A percentile compares a stretch with the other conserved stretches of the same genome.
Conservation (phyloP, 1,140 invertebrate genomes). For the Trichogramma pretiosum region DNA sequence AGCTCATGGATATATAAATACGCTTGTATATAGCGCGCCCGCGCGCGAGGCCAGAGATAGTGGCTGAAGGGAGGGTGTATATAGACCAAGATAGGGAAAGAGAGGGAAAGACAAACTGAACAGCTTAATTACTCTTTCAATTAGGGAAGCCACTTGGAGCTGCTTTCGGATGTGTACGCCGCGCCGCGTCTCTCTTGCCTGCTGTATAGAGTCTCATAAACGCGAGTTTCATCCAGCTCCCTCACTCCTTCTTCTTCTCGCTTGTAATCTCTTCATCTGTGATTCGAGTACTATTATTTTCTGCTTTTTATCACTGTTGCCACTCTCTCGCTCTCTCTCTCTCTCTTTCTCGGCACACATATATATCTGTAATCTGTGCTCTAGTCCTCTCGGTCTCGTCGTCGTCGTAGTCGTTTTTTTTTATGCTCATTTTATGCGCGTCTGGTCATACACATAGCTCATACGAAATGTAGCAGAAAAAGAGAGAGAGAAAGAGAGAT, state of each 20-base stretch:
- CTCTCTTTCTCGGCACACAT: too few relatives aligned
- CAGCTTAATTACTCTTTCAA: conserved; percentile 12
- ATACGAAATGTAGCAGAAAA: too few relatives aligned
- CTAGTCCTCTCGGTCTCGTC: not conserved
- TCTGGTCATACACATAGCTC: too few relatives aligned
- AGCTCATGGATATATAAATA: too few relatives aligned
- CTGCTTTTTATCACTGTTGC: not conserved
- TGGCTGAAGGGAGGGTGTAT: not conserved
- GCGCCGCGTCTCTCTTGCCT: not conserved
- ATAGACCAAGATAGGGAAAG: not conserved
- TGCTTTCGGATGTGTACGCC: too few relatives aligned
- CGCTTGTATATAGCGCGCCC: too few relatives aligned
- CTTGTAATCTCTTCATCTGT: conserved; percentile 1
- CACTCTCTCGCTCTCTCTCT: not conserved
- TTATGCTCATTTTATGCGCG: not conserved
- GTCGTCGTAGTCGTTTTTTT: too few relatives aligned
- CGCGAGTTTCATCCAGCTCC: not conserved
- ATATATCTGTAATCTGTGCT: too few relatives aligned
- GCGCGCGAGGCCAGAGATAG: too few relatives aligned
- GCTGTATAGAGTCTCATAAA: not conserved
- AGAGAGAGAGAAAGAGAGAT: too few relatives aligned
- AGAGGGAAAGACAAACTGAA: not conserved
- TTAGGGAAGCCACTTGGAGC: conserved; percentile 8
- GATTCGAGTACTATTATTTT: too few relatives aligned
- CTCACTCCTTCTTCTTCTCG: not conserved